phyloP scores from a whole-genome alignment of 2,888 invertebrate genomes.

The Cheilosia impressa region DNA sequence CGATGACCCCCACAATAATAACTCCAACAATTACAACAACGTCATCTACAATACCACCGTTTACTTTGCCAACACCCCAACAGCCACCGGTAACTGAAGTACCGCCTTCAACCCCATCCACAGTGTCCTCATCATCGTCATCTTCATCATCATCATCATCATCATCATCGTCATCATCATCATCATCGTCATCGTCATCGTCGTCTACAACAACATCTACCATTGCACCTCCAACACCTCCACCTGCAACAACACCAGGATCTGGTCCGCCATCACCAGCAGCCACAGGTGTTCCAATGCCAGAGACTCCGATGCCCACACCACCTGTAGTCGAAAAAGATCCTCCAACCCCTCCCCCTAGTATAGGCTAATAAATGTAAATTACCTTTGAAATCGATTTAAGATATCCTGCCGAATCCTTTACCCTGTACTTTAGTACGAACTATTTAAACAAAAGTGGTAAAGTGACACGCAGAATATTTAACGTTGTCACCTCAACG shows the following conservation, averaged over 20 bases:
- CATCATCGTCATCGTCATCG: background rate
- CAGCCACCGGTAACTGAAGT: background rate
- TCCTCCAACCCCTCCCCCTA: conserved; percentile 70
- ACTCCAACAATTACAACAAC: conserved; percentile 24
- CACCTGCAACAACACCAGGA: conserved; percentile 64
- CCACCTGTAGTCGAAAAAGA: conserved; percentile 68
- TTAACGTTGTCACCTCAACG: background rate
- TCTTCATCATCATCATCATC: background rate
- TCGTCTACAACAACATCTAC: background rate
- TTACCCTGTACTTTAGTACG: no score
- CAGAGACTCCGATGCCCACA: conserved; percentile 77
- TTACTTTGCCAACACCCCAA: conserved; percentile 58
- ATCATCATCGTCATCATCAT: background rate
- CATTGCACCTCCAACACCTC: conserved; percentile 32
- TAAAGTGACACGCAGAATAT: conserved; percentile 11
- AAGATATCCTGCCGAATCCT: background rate
- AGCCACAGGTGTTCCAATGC: conserved; percentile 68
- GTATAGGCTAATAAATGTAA: background rate
- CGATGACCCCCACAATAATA: background rate
- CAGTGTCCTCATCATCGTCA: background rate
- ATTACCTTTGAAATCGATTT: background rate
- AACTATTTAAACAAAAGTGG: conserved; percentile 4
- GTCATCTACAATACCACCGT: conserved; percentile 17
- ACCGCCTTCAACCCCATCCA: background rate
- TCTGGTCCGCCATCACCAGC: conserved; percentile 64